These are phyloP conservation scores for Cephalophus harveyi DNA, from an alignment of 2,113 vertebrate species.

Conservation along the genomic window DNA sequence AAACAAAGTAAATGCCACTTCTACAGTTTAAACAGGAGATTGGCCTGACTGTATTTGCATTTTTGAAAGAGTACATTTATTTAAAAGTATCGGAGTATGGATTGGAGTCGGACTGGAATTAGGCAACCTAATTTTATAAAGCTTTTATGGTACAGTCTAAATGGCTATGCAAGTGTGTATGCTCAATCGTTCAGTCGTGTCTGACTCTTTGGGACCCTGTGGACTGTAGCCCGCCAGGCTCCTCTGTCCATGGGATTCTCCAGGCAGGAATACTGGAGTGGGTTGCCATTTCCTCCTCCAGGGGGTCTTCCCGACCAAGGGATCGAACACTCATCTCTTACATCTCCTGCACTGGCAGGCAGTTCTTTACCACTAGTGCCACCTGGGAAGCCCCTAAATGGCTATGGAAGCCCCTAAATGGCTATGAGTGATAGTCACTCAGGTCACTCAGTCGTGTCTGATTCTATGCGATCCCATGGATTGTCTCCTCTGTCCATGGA, in stretches of 20 bases:
- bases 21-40: constrained; percentile 17
- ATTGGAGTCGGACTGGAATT: neutral
- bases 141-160: neutral
- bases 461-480: neutral
- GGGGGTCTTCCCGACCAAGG: neutral
- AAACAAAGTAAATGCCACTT: constrained; percentile 39
- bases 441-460: neutral
- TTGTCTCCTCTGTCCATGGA: neutral
- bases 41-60: neutral
- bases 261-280: neutral
- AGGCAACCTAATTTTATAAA: neutral
- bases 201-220: neutral
- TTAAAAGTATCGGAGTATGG: neutral
- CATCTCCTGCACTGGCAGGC: neutral
- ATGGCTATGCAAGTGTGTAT: neutral
- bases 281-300: neutral
- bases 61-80: neutral
- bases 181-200: neutral
- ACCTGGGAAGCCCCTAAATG: neutral
- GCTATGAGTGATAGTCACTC: neutral
- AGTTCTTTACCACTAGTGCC: neutral
- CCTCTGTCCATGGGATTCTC: neutral
- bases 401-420: neutral
- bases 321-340: neutral
- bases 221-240: neutral